Base-by-base conservation (phyloP, 1,140 invertebrate genomes). In the Trachelipus rathkii region DNA sequence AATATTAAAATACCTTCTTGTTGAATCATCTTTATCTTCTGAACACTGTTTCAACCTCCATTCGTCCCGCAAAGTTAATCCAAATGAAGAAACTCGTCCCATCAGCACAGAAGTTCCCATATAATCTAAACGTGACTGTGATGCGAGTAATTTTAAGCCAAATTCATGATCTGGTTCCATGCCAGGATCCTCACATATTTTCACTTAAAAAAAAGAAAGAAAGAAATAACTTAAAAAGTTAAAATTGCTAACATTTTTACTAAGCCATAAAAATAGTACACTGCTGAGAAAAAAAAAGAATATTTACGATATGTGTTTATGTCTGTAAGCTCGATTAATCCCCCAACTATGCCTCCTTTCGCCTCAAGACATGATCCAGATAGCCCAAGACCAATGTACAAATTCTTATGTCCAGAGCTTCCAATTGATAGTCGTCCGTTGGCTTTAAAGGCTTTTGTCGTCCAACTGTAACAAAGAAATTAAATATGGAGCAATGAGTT, bases 301-400 rank as follows among this genome's bases (percentile, higher is more conserved):
- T 77, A 86, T 88, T 89, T 87, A 93, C 91, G 89, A 80, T 91
- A 93, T 8, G 93, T 95, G 84, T 95, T 91, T 74, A 97, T 93
- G 83, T 92, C 91, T 80, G 93, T 92, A 9, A 98, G 88, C 83
- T 96, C 93, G 82, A 98, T 95, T 71, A 91, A 93, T 66, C 96
- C 95, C 84, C 95, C 95, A 15, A 98, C 95, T 83, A 98, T 97
- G 80, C 96, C 96, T 72, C 95, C 95, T 85, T 96, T 95, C 13
- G 95, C 95, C 84, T 98, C 95, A 69, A 98, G 87, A 79, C 92
- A 91, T 0, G 95, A 96, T 19, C 93, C 92, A 15, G 91, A 94
- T 19, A 98, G 86, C 44, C 93, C 93, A 33, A 96, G 87, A 44
- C 93, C 92, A 70, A 97, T 92, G 83, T 92, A 93, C 86, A 97